Evolutionary conservation across 2,113 vertebrate genomes (phyloP).

Genomic region (Fregata magnificens): DNA sequence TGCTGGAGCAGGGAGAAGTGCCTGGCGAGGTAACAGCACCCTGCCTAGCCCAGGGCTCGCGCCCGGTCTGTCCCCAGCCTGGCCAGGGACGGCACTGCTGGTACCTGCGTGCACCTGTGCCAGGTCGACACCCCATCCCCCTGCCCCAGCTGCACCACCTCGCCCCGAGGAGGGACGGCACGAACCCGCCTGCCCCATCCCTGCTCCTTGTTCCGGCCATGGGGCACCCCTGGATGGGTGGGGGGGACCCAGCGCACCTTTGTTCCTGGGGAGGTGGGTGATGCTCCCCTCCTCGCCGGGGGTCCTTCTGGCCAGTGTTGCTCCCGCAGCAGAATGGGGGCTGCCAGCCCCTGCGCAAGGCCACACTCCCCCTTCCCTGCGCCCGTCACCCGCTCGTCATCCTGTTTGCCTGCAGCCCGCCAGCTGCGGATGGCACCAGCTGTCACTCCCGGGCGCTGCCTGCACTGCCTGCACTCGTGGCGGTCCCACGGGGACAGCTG

Average conservation of each 20-base stretch:
- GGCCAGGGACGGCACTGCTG: not conserved
- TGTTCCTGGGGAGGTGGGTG: not conserved
- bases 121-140: not conserved
- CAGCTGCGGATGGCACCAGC: conserved; percentile 68
- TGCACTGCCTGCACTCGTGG: not conserved
- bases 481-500: conserved; percentile 24
- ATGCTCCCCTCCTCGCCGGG: not conserved
- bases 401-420: not conserved
- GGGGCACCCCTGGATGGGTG: not conserved
- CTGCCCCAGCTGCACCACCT: not conserved
- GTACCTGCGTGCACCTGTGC: not conserved
- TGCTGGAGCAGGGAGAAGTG: not conserved
- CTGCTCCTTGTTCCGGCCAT: not conserved
- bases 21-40: accelerated
- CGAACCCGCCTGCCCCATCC: not conserved
- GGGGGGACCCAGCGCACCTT: not conserved
- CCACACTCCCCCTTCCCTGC: not conserved
- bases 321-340: not conserved
- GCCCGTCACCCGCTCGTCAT: not conserved
- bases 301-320: not conserved
- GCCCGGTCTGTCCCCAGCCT: not conserved
- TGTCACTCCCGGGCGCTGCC: conserved; percentile 59
- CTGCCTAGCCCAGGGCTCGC: not conserved
- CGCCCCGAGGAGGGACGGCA: not conserved
- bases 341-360: not conserved